These are phyloP conservation scores for Dromiciops gliroides DNA, from an alignment of 2,113 vertebrate genomes.

Conservation along the genomic window DNA sequence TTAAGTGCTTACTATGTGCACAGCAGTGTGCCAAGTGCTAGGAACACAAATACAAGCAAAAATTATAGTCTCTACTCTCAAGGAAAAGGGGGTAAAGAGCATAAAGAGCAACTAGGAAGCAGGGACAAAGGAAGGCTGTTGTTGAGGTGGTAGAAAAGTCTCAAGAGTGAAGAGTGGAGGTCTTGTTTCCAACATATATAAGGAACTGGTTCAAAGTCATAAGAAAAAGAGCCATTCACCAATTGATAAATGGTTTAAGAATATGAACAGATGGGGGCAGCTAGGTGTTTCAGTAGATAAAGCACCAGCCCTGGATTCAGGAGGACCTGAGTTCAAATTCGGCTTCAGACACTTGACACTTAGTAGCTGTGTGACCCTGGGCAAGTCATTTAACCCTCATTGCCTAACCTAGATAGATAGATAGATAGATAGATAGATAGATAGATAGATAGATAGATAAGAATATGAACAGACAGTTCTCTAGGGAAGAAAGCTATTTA, in stretches of 20 bases:
- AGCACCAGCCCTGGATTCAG: no score
- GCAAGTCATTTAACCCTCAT: no score
- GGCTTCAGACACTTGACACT: no score
- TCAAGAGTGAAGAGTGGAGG: background rate
- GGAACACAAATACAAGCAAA: background rate
- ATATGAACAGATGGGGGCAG: background rate
- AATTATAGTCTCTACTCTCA: background rate
- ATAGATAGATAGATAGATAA: no score
- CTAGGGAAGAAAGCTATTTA: background rate
- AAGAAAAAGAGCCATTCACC: background rate
- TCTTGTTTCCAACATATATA: background rate
- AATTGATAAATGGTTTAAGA: background rate
- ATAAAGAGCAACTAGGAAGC: background rate
- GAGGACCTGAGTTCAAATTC: no score
- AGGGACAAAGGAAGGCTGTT: background rate
- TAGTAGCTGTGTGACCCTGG: no score
- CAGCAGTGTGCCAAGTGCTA: background rate
- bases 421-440: no score
- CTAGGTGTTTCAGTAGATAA: no score
- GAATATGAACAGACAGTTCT: background rate
- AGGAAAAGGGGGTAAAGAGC: background rate
- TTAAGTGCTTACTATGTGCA: background rate
- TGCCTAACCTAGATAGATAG: no score
- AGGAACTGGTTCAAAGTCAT: background rate
- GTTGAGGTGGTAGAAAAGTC: background rate